Evolutionary conservation across 2,113 vertebrate genomes (phyloP).

Genomic region (Plecotus auritus): DNA sequence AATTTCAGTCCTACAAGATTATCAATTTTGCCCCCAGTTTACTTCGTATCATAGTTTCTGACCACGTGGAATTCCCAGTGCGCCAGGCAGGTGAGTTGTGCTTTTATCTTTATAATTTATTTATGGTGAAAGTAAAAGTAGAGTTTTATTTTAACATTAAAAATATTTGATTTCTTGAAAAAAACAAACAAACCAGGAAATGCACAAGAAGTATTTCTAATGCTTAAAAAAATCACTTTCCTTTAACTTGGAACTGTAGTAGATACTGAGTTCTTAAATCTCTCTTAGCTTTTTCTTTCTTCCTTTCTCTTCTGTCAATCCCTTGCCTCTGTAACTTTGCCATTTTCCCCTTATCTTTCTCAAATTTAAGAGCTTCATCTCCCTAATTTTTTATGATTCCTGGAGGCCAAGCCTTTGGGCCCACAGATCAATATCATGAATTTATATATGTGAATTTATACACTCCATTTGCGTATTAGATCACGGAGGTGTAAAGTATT

Average conservation of each 20-base stretch:
- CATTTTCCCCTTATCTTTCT: not conserved
- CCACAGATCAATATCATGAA: not conserved
- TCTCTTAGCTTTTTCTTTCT: not conserved
- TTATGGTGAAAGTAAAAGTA: not conserved
- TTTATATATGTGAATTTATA: not conserved
- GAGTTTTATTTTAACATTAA: constrained; percentile 5
- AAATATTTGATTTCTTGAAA: not conserved
- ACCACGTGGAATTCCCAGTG: constrained; percentile 97
- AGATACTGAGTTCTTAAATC: not conserved
- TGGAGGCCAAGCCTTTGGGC: not conserved
- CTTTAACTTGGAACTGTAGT: not conserved
- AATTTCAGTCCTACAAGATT: constrained; percentile 97
- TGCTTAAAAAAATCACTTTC: not conserved
- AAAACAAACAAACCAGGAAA: not conserved
- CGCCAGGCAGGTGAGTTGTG: constrained; percentile 92
- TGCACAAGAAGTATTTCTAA: not conserved
- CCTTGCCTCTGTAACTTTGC: not conserved
- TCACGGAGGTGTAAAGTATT: not conserved
- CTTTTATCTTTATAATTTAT: not conserved
- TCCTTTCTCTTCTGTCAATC: not conserved
- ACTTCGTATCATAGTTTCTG: constrained; percentile 95
- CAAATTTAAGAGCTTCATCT: not conserved
- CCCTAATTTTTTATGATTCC: not conserved
- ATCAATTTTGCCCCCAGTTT: constrained; percentile 98
- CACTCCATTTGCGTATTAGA: not conserved